Evolutionary conservation across 1,140 invertebrate species (phyloP).

Genomic region (Drosophila simulans): DNA sequence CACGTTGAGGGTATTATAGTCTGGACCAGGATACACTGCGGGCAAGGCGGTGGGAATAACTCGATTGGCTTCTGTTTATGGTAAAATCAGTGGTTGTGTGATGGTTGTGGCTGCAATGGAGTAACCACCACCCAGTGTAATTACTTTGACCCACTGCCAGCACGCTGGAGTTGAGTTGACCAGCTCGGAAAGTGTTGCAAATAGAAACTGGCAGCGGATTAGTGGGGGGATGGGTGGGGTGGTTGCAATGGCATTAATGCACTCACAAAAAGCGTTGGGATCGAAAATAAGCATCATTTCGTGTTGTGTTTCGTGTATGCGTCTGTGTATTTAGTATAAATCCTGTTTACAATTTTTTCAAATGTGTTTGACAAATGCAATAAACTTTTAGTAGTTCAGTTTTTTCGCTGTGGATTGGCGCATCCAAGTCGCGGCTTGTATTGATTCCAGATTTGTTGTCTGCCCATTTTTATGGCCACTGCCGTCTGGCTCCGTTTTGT

Average conservation of each 20-base stretch:
- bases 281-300: too few relatives aligned
- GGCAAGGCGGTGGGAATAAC: constrained; percentile 6
- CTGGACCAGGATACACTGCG: neutral
- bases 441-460: constrained; percentile 46
- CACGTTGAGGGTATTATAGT: too few relatives aligned
- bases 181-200: neutral
- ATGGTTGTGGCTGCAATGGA: neutral
- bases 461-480: constrained; percentile 50
- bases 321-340: too few relatives aligned
- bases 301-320: too few relatives aligned
- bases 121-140: constrained; percentile 38
- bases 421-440: constrained; percentile 12
- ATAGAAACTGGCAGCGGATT: neutral
- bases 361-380: too few relatives aligned
- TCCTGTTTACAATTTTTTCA: too few relatives aligned
- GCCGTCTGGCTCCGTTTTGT: constrained; percentile 65
- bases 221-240: neutral
- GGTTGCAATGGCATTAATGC: neutral
- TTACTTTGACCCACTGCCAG: constrained; percentile 66
- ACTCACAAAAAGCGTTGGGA: neutral
- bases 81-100: neutral
- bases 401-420: constrained; percentile 6
- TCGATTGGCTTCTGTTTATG: constrained; percentile 25
- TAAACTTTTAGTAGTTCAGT: too few relatives aligned
- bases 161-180: constrained; percentile 8